Evolutionary conservation across 2,797 vertebrate species (phyloP), one percentile per base, ranked within the genome.

Genomic region (Anguilla megastoma): DNA sequence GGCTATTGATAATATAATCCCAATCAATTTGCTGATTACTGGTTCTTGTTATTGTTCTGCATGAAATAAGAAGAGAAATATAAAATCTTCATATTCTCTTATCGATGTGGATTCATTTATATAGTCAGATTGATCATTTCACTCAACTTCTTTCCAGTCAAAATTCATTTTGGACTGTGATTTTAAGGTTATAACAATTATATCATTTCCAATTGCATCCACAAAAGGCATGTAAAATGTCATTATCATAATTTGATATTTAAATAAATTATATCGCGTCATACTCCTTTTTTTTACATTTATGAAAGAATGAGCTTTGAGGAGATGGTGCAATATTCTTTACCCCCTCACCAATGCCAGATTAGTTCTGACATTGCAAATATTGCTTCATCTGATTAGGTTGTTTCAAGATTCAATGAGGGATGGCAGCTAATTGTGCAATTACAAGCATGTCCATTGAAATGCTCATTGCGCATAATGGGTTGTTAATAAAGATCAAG

Each of bases 201-300:
- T 79, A 87, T 87, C 71, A 87, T 80, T 80, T 60, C 14, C 56
- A 87, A 87, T 82, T 50, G 50, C 79, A 69, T 27, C 33, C 41
- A 12, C 21, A 54, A 71, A 71, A 12, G 14, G 69, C 56, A 69
- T 4, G 60, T 21, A 69, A 74, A 88, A 85, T 54, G 80, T 41
- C 14, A 85, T 88, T 85, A 84, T 30, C 82, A 69, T 36, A 2
- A 69, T 85, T 52, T 50, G 33, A 56, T 56, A 71, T 36, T 85
- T 6, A 80, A 71, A 71, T 41, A 45, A 14, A 87, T 66, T 87
- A 27, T 52, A 48, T 69, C 66, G 66, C 24, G 63, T 69, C 86
- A 30, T 7, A n/a, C 33, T 87, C n/a, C 63, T 87, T 63, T 30
- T 30, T 41, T 84, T 84, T 79, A 54, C 60, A 24, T 58, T 84